Conservation (phyloP, 2,797 vertebrate species). For the Gallinago nigripennis region DNA sequence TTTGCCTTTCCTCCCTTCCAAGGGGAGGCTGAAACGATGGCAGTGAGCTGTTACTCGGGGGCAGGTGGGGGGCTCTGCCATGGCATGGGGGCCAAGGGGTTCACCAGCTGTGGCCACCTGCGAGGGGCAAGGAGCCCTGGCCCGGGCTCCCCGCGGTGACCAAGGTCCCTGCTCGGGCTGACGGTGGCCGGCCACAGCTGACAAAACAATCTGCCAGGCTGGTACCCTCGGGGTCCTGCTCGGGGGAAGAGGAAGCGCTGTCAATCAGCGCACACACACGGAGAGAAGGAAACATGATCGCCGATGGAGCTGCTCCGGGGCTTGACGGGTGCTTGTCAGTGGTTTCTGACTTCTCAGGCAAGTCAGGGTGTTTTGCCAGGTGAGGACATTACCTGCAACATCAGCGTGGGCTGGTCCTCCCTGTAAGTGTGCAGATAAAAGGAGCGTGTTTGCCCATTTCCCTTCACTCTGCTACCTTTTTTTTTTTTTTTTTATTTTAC, state of each 20-base stretch:
- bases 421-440: fast-evolving
- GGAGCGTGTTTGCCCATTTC: neutral
- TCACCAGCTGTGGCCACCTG: neutral
- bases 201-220: constrained; percentile 72
- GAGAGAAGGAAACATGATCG: constrained; percentile 45
- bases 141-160: neutral
- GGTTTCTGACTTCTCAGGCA: neutral
- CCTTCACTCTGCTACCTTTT: neutral
- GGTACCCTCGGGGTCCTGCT: neutral
- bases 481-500: neutral
- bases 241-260: constrained; percentile 2
- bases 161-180: neutral
- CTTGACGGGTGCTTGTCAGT: constrained; percentile 47
- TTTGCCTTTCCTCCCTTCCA: neutral
- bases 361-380: neutral
- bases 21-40: constrained; percentile 12
- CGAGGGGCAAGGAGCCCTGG: neutral
- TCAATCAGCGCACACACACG: constrained; percentile 62
- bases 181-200: constrained; percentile 65
- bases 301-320: neutral
- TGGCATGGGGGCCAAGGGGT: neutral
- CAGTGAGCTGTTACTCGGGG: constrained; percentile 17
- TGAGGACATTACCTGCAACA: neutral
- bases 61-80: neutral
- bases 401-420: neutral